Evolutionary conservation across 2,888 invertebrate species (phyloP).

Genomic region (Lysandra coridon): DNA sequence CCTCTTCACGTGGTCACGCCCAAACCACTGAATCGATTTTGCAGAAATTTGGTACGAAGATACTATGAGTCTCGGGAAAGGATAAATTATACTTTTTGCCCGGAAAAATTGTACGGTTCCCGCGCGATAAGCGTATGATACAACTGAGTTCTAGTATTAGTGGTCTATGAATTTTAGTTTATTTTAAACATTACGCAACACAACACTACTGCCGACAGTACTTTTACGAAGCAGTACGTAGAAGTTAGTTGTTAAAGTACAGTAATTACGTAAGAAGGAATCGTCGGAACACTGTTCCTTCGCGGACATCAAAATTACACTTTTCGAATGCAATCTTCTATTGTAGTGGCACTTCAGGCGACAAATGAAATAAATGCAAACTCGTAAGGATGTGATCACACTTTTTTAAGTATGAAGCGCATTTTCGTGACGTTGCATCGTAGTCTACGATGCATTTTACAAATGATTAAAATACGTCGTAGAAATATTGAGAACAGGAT

Average conservation of each 20-base stretch:
- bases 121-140: background rate
- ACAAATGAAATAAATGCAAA: background rate
- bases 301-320: conserved; percentile 29
- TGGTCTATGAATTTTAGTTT: background rate
- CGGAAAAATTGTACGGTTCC: background rate
- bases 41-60: no score
- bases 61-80: no score
- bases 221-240: conserved; percentile 23
- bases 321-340: conserved; percentile 23
- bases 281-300: conserved; percentile 28
- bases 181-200: background rate
- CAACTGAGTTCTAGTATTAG: background rate
- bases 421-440: no score
- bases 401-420: background rate
- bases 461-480: no score
- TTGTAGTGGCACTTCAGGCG: conserved; percentile 12
- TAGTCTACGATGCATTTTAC: no score
- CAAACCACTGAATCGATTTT: no score
- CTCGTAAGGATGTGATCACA: no score
- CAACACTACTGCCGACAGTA: background rate
- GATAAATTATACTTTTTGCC: no score
- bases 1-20: no score
- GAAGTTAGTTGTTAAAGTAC: conserved; percentile 36
- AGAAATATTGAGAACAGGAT: no score
- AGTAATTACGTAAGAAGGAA: conserved; percentile 38